Evolutionary conservation across 2,797 vertebrate species (phyloP), one percentile per base, ranked within the genome.

Genomic region (Enteromius radiatus): DNA sequence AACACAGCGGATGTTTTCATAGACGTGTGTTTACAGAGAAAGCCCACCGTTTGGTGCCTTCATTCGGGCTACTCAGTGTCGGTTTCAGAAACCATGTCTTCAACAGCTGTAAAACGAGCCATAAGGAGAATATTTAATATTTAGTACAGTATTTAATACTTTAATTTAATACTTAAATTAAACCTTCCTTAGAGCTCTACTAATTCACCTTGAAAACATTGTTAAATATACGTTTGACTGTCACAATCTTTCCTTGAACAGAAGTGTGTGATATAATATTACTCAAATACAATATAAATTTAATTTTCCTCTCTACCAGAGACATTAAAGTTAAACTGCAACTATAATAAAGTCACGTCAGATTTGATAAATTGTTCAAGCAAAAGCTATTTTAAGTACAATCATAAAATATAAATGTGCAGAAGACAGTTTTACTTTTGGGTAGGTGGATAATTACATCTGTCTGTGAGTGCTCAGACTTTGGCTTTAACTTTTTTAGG

Each of bases 361-460:
- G 47, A 38, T 79, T 56, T 41, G 47, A 68, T 69, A 4, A 28
- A 69, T 69, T 56, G 49, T 21, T 80, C 36, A 59, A 56, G 33
- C 65, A 15, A 80, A 59, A 31, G 36, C 17, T 69, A 43, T 59
- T 61, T 69, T 59, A 76, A 21, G 10, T 63, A 31, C 10, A 76
- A 63, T 63, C 49, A 81, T 47, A 26, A 73, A 63, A 56, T 61
- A 45, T 45, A 33, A 61, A 71, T 71, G 52, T 61, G 26, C 67
- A 63, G 41, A 45, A 81, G 56, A 63, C 69, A 1, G 54, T 80
- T 71, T 80, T 70, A 71, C 54, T 36, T 47, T 63, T 17, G 56
- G 68, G 78, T 64, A 81, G 79, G 79, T 38, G 56, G 79, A 81
- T 73, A 81, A 81, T 81, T 71, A 81, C 68, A 63, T 26, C 68